Conservation (phyloP, 2,797 vertebrate genomes). For the Muscicapa comitata region DNA sequence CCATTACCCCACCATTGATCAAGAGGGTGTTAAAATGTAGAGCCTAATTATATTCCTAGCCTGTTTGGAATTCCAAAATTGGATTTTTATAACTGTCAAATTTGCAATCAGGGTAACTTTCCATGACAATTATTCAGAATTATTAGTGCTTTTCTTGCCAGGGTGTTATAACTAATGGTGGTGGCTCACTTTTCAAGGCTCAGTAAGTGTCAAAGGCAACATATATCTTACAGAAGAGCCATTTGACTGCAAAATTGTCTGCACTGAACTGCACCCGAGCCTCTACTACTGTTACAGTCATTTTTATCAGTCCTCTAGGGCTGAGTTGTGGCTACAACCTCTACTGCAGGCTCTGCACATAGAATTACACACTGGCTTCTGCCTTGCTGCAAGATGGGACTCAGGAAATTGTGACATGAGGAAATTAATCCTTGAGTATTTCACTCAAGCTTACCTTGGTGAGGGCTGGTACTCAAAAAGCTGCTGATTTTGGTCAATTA, state of each 20-base stretch:
- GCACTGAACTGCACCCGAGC: conserved; percentile 5
- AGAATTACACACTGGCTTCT: not conserved
- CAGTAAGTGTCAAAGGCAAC: conserved; percentile 4
- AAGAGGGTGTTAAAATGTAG: conserved; percentile 56
- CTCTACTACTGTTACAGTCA: conserved; percentile 24
- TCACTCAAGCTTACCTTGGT: not conserved
- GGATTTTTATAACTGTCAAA: conserved; percentile 54
- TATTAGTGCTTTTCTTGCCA: conserved; percentile 33
- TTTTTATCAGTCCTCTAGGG: not conserved
- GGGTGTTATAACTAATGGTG: not conserved
- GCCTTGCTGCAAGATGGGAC: not conserved
- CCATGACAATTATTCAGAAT: conserved; percentile 46
- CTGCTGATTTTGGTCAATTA: not conserved
- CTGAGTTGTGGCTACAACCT: not conserved
- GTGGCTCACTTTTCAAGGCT: conserved; percentile 27
- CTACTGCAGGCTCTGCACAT: not conserved
- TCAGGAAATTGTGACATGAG: not conserved
- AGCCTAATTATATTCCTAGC: conserved; percentile 41
- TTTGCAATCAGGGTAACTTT: conserved; percentile 49
- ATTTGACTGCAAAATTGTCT: not conserved
- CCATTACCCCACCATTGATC: conserved; percentile 27
- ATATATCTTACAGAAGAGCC: not conserved
- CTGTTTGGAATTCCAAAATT: conserved; percentile 47
- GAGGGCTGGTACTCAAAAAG: not conserved
- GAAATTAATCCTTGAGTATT: not conserved